Percentiles rank a stretch among this genome's conserved stretches.
Evolutionary conservation across 1,140 invertebrate species (phyloP).

Genomic region (Lineus longissimus): DNA sequence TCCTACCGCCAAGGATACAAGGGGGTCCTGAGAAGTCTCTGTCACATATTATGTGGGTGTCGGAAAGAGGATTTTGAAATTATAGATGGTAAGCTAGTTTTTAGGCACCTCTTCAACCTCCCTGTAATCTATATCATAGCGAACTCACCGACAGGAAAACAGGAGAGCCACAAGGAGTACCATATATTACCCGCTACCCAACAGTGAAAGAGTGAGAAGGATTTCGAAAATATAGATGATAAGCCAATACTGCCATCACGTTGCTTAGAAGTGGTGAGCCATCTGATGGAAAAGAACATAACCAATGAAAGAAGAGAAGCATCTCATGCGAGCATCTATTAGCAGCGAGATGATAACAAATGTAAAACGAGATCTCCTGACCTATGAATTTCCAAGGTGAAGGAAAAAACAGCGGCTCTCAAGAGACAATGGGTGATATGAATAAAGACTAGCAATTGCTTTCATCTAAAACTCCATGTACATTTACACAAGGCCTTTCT

Average conservation of each 20-base stretch:
- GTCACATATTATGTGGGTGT: constrained; percentile 21
- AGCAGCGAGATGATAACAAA: too few species aligned
- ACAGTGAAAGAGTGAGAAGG: neutral
- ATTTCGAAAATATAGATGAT: neutral
- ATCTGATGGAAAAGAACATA: neutral
- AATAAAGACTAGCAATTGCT: too few species aligned
- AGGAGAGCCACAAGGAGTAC: neutral
- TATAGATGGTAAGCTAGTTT: constrained; percentile 14
- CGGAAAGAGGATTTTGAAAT: constrained; percentile 10
- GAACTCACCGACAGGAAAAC: neutral
- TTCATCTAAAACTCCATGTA: too few species aligned
- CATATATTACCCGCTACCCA: neutral
- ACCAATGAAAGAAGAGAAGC: neutral
- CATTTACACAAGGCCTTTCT: too few species aligned
- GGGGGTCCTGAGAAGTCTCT: constrained; percentile 18
- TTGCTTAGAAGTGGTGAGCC: neutral
- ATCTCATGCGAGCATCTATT: neutral
- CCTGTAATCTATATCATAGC: neutral
- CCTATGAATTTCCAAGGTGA: too few species aligned
- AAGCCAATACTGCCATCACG: neutral
- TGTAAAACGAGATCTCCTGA: too few species aligned
- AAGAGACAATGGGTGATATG: too few species aligned
- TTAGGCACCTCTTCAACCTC: too few species aligned
- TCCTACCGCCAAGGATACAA: constrained; percentile 35
- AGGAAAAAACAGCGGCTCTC: too few species aligned